These are phyloP conservation scores for Orgyia antiqua DNA, from an alignment of 2,888 invertebrate species.

Conservation along the genomic window DNA sequence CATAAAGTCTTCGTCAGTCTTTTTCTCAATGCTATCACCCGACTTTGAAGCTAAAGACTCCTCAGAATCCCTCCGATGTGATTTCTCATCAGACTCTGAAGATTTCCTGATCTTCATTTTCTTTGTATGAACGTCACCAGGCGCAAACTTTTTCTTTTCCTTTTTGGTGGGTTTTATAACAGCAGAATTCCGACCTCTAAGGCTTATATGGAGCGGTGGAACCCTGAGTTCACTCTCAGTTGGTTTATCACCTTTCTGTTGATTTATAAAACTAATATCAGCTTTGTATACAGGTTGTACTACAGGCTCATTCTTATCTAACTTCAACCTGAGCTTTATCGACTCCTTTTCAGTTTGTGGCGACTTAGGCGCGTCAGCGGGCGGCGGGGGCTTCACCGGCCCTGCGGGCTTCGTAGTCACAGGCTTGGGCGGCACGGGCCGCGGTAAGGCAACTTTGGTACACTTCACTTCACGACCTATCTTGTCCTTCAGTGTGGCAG, in stretches of 20 bases:
- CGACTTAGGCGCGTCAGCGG: conserved; percentile 48
- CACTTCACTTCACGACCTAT: conserved; percentile 58
- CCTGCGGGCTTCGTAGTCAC: conserved; percentile 30
- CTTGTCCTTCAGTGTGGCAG: conserved; percentile 59
- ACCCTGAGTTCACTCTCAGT: conserved; percentile 86
- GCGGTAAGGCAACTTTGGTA: conserved; percentile 61
- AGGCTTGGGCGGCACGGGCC: conserved; percentile 43
- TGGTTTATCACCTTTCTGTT: conserved; percentile 68
- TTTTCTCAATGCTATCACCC: conserved; percentile 51
- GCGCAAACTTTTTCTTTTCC: conserved; percentile 77
- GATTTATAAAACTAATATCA: conserved; percentile 84
- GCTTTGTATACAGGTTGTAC: conserved; percentile 88
- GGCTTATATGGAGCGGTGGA: conserved; percentile 92
- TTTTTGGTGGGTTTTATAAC: conserved; percentile 89
- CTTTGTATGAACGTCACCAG: conserved; percentile 70
- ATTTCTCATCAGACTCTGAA: conserved; percentile 55
- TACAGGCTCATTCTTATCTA: conserved; percentile 90
- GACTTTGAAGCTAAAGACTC: conserved; percentile 53
- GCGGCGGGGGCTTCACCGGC: conserved; percentile 39
- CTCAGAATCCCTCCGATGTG: conserved; percentile 54
- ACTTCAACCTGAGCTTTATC: conserved; percentile 88
- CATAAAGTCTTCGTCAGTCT: conserved; percentile 67
- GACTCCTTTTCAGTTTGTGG: conserved; percentile 81
- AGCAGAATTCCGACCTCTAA: conserved; percentile 90
- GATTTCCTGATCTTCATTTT: conserved; percentile 73